Conservation (phyloP, 2,113 vertebrate species). For the Brachyhypopomus gauderio region DNA sequence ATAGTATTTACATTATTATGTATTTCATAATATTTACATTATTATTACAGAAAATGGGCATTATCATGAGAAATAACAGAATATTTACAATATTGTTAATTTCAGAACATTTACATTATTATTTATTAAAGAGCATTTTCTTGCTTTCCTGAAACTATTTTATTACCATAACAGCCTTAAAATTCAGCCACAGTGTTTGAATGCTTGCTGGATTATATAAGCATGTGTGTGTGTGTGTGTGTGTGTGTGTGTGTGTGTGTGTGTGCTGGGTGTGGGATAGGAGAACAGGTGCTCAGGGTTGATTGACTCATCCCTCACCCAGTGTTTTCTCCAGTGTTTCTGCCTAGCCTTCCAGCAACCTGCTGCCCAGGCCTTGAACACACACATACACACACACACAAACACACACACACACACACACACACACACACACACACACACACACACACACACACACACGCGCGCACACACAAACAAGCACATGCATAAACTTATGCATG, state of each 20-base stretch:
- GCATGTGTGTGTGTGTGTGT: constrained; percentile 30
- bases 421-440: constrained; percentile 27
- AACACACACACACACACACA: constrained; percentile 18
- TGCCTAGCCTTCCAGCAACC: constrained; percentile 72
- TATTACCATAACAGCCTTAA: no score
- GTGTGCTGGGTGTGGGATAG: constrained; percentile 39
- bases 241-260: constrained; percentile 35
- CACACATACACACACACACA: constrained; percentile 26
- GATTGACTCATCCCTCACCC: constrained; percentile 71
- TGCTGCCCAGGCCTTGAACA: constrained; percentile 53
- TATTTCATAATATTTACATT: no score
- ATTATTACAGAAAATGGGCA: no score
- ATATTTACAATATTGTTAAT: no score
- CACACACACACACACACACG: background rate
- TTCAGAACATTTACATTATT: no score
- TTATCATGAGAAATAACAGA: no score
- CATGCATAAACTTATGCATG: constrained; percentile 10
- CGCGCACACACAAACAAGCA: constrained; percentile 21
- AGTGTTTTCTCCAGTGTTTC: constrained; percentile 59
- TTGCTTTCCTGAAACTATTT: background rate
- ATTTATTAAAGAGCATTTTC: no score
- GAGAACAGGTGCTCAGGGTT: constrained; percentile 59
- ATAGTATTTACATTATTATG: no score
- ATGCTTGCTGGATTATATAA: constrained; percentile 11
- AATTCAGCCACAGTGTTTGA: background rate